Conservation (phyloP, 2,797 vertebrate genomes). For the Rhabdomys pumilio region DNA sequence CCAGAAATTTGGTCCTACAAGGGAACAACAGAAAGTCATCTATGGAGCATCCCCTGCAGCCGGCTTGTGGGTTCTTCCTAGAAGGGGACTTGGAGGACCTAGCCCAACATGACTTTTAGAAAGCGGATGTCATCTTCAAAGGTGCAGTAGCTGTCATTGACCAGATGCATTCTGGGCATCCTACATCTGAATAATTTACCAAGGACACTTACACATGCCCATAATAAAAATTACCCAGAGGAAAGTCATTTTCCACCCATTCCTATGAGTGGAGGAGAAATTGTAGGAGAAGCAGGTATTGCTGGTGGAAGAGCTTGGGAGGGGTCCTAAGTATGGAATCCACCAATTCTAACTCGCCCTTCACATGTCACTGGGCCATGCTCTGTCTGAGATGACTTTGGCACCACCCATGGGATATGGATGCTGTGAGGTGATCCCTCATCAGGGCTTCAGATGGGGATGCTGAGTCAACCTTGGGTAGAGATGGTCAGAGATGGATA, state of each 20-base stretch:
- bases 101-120: background rate
- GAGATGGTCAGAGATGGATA: background rate
- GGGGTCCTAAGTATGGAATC: background rate
- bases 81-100: rapidly evolving
- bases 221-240: background rate
- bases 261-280: background rate
- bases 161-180: background rate
- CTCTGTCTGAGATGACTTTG: background rate
- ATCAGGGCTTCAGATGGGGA: background rate
- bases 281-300: too few species aligned
- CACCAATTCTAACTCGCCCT: background rate
- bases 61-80: background rate
- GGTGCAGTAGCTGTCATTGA: too few species aligned
- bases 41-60: background rate
- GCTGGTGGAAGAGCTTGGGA: background rate
- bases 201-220: background rate
- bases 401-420: background rate
- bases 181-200: background rate
- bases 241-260: background rate
- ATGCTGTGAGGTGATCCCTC: background rate
- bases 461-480: background rate
- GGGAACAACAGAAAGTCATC: background rate
- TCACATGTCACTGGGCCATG: background rate
- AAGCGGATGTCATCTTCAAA: rapidly evolving
- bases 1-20: too few species aligned